These are phyloP conservation scores for Heterodera carotae DNA, from an alignment of 1,140 invertebrate species.

Conservation along the genomic window DNA sequence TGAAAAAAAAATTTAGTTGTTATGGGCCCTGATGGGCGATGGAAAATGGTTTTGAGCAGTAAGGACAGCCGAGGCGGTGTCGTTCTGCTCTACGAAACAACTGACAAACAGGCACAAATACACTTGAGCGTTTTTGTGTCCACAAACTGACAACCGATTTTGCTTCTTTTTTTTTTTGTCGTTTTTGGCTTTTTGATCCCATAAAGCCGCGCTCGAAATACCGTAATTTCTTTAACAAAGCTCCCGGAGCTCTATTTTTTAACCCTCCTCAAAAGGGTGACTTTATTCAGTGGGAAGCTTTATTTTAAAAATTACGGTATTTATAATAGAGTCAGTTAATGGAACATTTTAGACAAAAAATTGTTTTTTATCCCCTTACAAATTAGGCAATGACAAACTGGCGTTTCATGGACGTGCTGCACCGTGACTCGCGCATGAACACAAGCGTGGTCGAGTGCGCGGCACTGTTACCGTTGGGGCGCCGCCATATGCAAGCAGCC, in stretches of 20 bases:
- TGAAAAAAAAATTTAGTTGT: conserved; percentile 19
- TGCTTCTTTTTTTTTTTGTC: too few species aligned
- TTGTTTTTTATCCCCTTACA: too few species aligned
- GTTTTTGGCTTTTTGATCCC: too few species aligned
- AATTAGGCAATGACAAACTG: conserved; percentile 6
- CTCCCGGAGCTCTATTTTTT: too few species aligned
- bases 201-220: too few species aligned
- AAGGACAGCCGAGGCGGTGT: conserved; percentile 28
- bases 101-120: conserved; percentile 10
- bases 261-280: too few species aligned
- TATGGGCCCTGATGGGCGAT: conserved; percentile 28
- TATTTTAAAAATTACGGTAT: too few species aligned
- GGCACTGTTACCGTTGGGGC: conserved; percentile 8
- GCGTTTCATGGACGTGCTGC: conserved; percentile 29
- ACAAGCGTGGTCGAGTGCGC: conserved; percentile 32
- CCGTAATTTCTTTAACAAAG: too few species aligned
- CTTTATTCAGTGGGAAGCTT: too few species aligned
- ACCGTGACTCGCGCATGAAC: conserved; percentile 19
- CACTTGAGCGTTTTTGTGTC: too few species aligned
- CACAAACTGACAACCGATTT: neutral
- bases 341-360: too few species aligned
- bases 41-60: conserved; percentile 37
- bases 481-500: neutral
- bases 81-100: conserved; percentile 25
- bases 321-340: too few species aligned